Base-by-base conservation (phyloP, 2,797 vertebrate species). In the Lagodon rhomboides region DNA sequence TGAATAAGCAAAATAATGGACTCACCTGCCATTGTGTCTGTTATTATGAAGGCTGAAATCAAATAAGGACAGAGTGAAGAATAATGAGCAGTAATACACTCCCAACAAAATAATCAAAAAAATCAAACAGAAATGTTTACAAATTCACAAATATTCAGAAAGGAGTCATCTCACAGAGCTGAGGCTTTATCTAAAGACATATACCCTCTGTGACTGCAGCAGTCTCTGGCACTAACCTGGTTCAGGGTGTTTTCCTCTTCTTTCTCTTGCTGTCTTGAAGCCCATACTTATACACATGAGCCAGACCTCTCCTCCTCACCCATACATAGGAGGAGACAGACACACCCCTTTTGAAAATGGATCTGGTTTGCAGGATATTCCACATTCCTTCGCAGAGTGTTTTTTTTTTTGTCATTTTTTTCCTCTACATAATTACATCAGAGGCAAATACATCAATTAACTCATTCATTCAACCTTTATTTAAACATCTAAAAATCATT, bases 21-120 rank as follows among this genome's bases (percentile, higher is more conserved):
- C 92, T 81, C 17, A 94, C 93, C 81, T 89, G 91, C 71, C 93
- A 94, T 92, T 41, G 25, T 77, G 27, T 30, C 15, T 56, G 30
- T 0, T 5, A 38, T 41, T 15, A 8, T 44, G 15, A n/a, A 38
- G 9, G 3, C 89, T 92, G 78, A 3, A 90, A 90, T 53, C 3
- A 46, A 73, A 75, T 30, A 55, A 83, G 1, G 50, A 61, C n/a
- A 76, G 0, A 65, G 27, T 75, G 64, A 9, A 22, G 46, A 53
- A 67, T 50, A 0, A 53, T 46, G 5, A 60, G 43, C 41, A 43
- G 77, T 44, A 22, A 60, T 18, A 27, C 12, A 50, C 13, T 20
- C 8, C 3, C 2, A 41, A 25, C 3, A 34, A 63, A 72, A 18
- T 3, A 44, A 56, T 12, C 0, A 3, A 55, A 58, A 58, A 3